phyloP scores from a whole-genome alignment of 92 coral and sea anemone genomes.

The Phenganax subtilis region DNA sequence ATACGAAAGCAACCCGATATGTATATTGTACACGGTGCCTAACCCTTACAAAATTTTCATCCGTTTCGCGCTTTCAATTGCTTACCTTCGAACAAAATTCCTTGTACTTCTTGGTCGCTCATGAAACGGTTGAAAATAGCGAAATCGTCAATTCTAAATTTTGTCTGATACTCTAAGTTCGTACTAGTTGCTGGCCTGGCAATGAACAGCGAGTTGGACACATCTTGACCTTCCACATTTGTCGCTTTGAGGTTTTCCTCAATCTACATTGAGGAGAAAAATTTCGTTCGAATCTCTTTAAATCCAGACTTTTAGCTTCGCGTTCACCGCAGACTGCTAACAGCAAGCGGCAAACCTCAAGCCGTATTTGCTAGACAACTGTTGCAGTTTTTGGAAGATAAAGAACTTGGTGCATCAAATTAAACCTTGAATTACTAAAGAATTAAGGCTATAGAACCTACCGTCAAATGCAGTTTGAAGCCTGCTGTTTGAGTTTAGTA shows the following conservation, averaged over 20 bases:
- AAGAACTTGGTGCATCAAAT: too few relatives aligned
- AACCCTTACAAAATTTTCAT: neutral
- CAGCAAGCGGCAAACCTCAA: too few relatives aligned
- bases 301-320: too few relatives aligned
- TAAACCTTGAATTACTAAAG: neutral
- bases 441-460: neutral
- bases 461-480: too few relatives aligned
- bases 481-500: too few relatives aligned
- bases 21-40: neutral
- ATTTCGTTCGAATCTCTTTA: too few relatives aligned
- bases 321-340: too few relatives aligned
- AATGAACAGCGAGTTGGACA: slow-evolving; percentile 7
- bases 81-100: slow-evolving; percentile 21
- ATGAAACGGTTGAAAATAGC: slow-evolving; percentile 26
- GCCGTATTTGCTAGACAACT: too few relatives aligned
- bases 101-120: slow-evolving; percentile 33
- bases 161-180: slow-evolving; percentile 22
- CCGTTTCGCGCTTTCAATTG: neutral
- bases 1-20: too few relatives aligned
- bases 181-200: slow-evolving; percentile 31
- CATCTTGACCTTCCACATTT: slow-evolving; percentile 33
- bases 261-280: neutral
- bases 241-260: slow-evolving; percentile 17
- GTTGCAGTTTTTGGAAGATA: too few relatives aligned
- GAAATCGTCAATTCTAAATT: slow-evolving; percentile 25